phyloP scores from a whole-genome alignment of 2,113 vertebrate genomes.

The Casuarius casuarius region DNA sequence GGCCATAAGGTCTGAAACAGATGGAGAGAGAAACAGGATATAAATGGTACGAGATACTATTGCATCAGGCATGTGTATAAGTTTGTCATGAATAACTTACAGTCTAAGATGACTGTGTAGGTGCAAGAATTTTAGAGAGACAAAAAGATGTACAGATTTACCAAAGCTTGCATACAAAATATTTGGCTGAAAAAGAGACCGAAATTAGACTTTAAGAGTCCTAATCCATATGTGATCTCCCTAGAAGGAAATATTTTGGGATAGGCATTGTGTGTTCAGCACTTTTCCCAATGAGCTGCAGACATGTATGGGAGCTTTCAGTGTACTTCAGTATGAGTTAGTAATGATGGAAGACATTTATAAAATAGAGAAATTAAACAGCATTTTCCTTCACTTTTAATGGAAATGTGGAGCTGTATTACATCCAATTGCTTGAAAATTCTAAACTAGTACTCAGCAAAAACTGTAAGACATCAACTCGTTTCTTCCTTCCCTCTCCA shows the following conservation, averaged over 20 bases:
- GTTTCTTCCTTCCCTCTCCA: background rate
- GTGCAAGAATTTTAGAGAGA: background rate
- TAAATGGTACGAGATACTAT: background rate
- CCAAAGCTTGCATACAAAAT: background rate
- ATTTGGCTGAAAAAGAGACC: background rate
- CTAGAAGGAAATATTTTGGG: background rate
- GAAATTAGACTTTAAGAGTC: background rate
- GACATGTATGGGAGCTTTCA: fast-evolving
- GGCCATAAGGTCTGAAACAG: background rate
- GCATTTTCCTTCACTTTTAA: background rate
- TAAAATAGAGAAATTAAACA: background rate
- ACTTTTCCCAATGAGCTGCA: background rate
- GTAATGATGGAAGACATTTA: background rate
- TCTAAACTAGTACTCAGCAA: background rate
- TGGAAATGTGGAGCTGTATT: background rate
- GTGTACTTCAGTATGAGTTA: background rate
- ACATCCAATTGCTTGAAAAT: background rate
- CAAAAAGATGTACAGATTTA: background rate
- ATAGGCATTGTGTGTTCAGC: background rate
- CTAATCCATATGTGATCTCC: background rate
- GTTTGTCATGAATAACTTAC: background rate
- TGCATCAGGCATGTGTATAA: fast-evolving
- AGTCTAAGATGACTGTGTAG: background rate
- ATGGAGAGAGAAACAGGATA: background rate
- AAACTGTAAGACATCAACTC: background rate